Base-by-base conservation (phyloP, 1,140 invertebrate genomes). In the Drosophila pruinosa region DNA sequence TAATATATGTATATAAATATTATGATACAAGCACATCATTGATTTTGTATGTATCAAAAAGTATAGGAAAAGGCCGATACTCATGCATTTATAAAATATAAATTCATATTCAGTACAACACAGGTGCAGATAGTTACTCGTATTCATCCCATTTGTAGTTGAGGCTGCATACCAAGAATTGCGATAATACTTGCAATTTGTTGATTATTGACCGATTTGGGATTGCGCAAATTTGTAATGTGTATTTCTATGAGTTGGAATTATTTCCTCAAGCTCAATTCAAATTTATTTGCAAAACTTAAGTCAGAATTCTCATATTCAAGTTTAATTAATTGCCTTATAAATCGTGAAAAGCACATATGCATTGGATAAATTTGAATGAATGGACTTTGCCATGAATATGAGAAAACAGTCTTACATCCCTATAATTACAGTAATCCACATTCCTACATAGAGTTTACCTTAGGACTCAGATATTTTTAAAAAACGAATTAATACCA, bases 61-160 rank as follows among this genome's bases (percentile, higher is more conserved):
- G 12, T 34, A 15, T 54, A 54, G 28, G 22, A n/a, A 43, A 26
- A 43, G 64, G 56, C 47, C 56, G 61, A 48, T 52, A 61, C 15
- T n/a, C n/a, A 21, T 7, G 17, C 10, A 21, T 22, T 3, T 19
- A 22, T 12, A 38, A 21, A 7, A 21, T 43, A 22, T 43, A 21
- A 43, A 43, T 15, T 39, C 41, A 43, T 43, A 26, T 14, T 48
- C 45, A 28, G n/a, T 7, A 10, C 24, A 26, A 26, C 5, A 26
- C 10, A 10, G 21, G 17, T 43, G 4, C 3, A 43, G 19, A 43
- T 43, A 43, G 3, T 43, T 43, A 21, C n/a, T n/a, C n/a, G n/a
- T n/a, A n/a, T n/a, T n/a, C n/a, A n/a, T n/a, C n/a, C n/a, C n/a
- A n/a, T n/a, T n/a, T n/a, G n/a, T n/a, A n/a, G n/a, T n/a, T n/a